Base-by-base conservation (phyloP, 2,797 vertebrate species). In the Chanos chanos region DNA sequence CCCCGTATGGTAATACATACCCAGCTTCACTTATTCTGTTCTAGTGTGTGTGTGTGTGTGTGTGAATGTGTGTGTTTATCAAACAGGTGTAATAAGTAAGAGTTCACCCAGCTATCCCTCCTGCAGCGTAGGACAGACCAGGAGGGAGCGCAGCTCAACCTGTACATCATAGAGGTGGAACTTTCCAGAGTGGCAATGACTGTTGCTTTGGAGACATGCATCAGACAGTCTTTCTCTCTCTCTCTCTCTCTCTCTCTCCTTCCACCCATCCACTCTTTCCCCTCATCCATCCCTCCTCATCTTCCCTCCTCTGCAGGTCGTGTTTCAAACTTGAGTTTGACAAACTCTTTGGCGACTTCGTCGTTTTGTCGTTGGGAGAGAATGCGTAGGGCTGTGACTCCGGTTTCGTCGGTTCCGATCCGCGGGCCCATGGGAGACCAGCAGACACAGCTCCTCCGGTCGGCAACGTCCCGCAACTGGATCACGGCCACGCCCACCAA, bases 291-390 rank as follows among this genome's bases (percentile, higher is more conserved):
- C 15, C 25, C 34, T 21, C 44, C 71, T 91, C 91, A 98, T 81
- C 93, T 94, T 19, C 92, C 94, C 79, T 99, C 96, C 78, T 98
- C 95, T 0, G 73, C 80, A 0, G 94, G 94, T 16, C 96, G 93
- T 4, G 80, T 92, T 68, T 99, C 96, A 0, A 94, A 93, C 77
- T 99, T 99, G 53, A 98, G 86, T 80, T 92, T 94, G 45, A 97
- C 92, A 3, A 98, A 96, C 79, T 99, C 96, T 68, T 91, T 94
- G 75, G 96, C 96, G 66, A 97, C 92, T 71, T 99, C 96, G 1
- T 99, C 96, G 0, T 91, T 89, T 22, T 90, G 91, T 64, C 96
- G 86, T 81, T 98, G 96, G 30, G 95, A 93, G 64, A 99, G 91
- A 78, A 99, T 97, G 18, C 94, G 89, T 73, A 97, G 87, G 51